These are phyloP conservation scores for Brachyptera risi DNA, from an alignment of 2,888 invertebrate genomes.

Conservation along the genomic window DNA sequence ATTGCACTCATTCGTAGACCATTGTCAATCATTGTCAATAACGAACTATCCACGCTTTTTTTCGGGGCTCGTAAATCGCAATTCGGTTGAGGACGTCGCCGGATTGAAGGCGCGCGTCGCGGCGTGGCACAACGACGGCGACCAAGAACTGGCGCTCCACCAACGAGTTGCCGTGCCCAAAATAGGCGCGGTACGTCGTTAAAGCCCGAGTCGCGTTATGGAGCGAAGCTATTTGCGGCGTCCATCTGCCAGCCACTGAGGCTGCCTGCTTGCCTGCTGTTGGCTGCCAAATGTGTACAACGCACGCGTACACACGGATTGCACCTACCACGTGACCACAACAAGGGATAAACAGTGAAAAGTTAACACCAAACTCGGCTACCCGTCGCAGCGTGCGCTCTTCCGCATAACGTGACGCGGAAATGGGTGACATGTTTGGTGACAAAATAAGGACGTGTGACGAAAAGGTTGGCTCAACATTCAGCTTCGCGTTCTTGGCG, in stretches of 20 bases:
- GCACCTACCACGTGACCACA: neutral
- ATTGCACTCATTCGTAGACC: too few species aligned
- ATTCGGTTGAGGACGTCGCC: neutral
- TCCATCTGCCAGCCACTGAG: neutral
- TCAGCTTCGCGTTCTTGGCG: too few species aligned
- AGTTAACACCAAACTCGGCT: neutral
- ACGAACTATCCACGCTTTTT: too few species aligned
- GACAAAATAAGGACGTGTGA: too few species aligned
- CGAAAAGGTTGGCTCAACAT: too few species aligned
- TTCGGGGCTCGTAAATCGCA: too few species aligned
- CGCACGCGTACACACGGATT: too few species aligned
- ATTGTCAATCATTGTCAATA: too few species aligned
- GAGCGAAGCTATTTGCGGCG: conserved; percentile 13
- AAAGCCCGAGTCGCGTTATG: neutral
- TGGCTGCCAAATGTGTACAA: neutral
- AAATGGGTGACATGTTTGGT: too few species aligned
- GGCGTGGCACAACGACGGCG: neutral
- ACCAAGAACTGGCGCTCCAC: conserved; percentile 11
- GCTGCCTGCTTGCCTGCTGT: neutral
- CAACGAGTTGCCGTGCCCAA: conserved; percentile 34
- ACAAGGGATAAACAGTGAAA: neutral
- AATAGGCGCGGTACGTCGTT: conserved; percentile 37
- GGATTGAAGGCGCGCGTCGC: neutral
- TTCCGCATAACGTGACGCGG: too few species aligned
- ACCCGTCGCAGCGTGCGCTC: too few species aligned